Evolutionary conservation across 2,113 vertebrate species (phyloP), one percentile per base, ranked within the genome.

Genomic region (Naja naja): DNA sequence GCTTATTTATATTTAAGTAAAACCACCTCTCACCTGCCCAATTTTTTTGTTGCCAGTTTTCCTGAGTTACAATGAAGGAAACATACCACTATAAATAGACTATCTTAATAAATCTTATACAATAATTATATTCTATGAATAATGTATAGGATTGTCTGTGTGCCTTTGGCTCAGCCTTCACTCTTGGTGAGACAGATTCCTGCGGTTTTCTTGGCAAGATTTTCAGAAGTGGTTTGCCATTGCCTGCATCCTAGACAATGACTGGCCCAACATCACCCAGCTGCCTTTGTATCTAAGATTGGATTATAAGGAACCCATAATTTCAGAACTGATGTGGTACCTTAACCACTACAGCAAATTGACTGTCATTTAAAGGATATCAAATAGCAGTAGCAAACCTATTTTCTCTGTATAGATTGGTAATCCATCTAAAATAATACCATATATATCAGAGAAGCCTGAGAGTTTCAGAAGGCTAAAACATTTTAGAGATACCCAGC

Each of bases 31-130:
- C 81, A n/a, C n/a, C n/a, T n/a, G n/a, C n/a, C n/a, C n/a, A n/a
- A n/a, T n/a, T n/a, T n/a, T n/a, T n/a, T n/a, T n/a, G n/a, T n/a
- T n/a, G n/a, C n/a, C n/a, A n/a, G n/a, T 97, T 95, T 97, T 96
- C 53, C 53, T 95, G 30, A 95, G 95, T 94, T 89, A 93, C 92
- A 94, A 95, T 96, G 91, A 93, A 95, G 94, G 93, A 96, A 91
- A 93, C 16, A 39, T 89, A 25, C 0, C 95, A 96, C 89, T 81
- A 93, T 92, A 16, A 74, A 74, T 74, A 74, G 5, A 74, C 20
- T 94, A 94, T 89, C 88, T 94, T 60, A 93, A 95, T 74, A 95
- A 34, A 64, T 94, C 30, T 60, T 92, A 94, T 85, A 93, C 9
- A 92, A 10, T 87, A 96, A 95, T 96, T 89, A 55, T 93, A 93